These are phyloP conservation scores for Dreissena polymorpha DNA, from an alignment of 1,140 invertebrate species.

Conservation along the genomic window DNA sequence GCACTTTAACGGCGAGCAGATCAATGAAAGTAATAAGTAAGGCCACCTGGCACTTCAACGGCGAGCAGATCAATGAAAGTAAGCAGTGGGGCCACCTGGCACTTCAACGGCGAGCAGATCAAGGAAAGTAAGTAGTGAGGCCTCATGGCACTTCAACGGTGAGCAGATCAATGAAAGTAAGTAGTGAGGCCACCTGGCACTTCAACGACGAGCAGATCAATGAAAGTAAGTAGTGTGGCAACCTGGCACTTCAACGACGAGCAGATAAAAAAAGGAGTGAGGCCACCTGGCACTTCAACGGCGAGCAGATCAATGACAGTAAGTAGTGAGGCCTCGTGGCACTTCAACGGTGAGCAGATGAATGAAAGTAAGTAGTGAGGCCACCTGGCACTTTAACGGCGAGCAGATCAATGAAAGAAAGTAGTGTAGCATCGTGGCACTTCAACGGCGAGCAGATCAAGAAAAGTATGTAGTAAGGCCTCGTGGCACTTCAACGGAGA, in stretches of 20 bases:
- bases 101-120: conserved; percentile 63
- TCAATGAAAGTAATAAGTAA: conserved; percentile 57
- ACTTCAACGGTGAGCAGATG: conserved; percentile 63
- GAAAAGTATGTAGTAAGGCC: conserved; percentile 45
- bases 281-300: too few species aligned
- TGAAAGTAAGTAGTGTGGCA: conserved; percentile 54
- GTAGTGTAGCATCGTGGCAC: too few species aligned
- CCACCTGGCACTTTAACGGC: too few species aligned
- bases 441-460: conserved; percentile 61
- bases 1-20: conserved; percentile 63
- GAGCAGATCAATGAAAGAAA: conserved; percentile 60
- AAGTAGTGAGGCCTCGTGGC: too few species aligned
- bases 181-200: too few species aligned
- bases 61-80: conserved; percentile 60
- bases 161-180: conserved; percentile 60
- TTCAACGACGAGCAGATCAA: conserved; percentile 61
- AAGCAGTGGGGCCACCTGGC: too few species aligned
- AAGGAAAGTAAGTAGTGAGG: conserved; percentile 51
- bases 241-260: too few species aligned
- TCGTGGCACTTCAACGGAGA: too few species aligned
- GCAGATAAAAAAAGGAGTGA: too few species aligned
- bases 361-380: conserved; percentile 51
- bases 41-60: too few species aligned
- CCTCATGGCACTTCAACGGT: too few species aligned
- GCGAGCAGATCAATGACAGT: conserved; percentile 60